Conservation (phyloP, 2,888 invertebrate genomes). For the Gymnocheta viridis region DNA sequence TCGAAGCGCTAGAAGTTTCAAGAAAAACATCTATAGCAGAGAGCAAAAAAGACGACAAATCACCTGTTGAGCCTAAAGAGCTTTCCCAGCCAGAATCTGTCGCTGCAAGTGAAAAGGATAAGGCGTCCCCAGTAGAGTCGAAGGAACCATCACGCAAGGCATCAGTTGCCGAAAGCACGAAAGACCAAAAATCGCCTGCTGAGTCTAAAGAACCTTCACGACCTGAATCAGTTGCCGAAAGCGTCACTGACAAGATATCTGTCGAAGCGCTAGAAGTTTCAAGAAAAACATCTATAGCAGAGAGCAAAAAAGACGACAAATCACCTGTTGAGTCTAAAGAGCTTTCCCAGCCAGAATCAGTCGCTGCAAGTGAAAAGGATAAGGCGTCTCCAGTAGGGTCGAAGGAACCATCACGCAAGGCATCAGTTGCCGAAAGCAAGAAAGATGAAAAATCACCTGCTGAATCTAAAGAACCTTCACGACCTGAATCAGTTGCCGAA, state of each 20-base stretch:
- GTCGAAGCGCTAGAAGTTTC: conserved; percentile 49
- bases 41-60: conserved; percentile 40
- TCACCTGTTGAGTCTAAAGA: conserved; percentile 23
- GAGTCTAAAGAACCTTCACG: conserved; percentile 66
- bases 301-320: conserved; percentile 40
- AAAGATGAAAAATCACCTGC: conserved; percentile 67
- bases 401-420: conserved; percentile 57
- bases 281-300: conserved; percentile 54
- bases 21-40: background rate
- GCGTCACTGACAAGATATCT: conserved; percentile 48
- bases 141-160: conserved; percentile 17
- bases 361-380: conserved; percentile 44
- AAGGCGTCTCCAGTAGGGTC: conserved; percentile 51
- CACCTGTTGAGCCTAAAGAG: conserved; percentile 49
- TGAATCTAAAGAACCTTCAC: conserved; percentile 30
- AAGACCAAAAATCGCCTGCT: conserved; percentile 58
- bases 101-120: conserved; percentile 61
- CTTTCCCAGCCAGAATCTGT: conserved; percentile 55
- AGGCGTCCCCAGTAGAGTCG: conserved; percentile 46
- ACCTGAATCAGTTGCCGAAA: conserved; percentile 64
- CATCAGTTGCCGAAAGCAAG: conserved; percentile 48
- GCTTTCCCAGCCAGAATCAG: conserved; percentile 11
- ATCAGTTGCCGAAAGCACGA: conserved; percentile 8
- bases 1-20: conserved; percentile 11
- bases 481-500: conserved; percentile 42